Base-by-base conservation (phyloP, 2,888 invertebrate genomes). In the Thereva nobilitata region DNA sequence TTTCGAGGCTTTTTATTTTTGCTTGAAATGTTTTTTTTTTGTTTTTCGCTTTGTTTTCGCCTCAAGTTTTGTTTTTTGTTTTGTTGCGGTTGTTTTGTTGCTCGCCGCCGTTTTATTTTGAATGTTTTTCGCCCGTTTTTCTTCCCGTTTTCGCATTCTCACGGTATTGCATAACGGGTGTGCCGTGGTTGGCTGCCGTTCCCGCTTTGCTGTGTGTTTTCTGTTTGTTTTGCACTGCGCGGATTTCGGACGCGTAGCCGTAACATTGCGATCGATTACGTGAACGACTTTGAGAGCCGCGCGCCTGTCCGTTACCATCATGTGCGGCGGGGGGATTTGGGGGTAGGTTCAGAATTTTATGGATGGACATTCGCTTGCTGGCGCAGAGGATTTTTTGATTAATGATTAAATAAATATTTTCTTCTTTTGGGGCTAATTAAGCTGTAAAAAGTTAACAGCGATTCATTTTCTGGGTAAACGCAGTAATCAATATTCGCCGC, bases 111-210 rank as follows among this genome's bases (percentile, higher is more conserved):
- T 40, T 50, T 61, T 41, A 45, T 50, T 49, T 41, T 49, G 49
- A 23, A 40, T 38, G 38, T 61, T 61, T 61, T 37, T 12, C n/a
- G 5, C 23, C 23, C 23, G 23, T 23, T 23, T 23, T 50, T 61
- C 61, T 61, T 59, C 35, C 47, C 59, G 34, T 40, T 35, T 49
- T 61, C 50, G 50, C 61, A 61, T 61, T 61, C 61, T 61, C 50
- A 61, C 61, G 61, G 35, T 61, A 61, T 61, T 61, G 61, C 61
- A 61, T 61, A 61, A 61, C 44, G 23, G 40, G 23, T 23, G 23
- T 41, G 42, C 35, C 23, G 37, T 45, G 35, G 12, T 10, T 47
- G 10, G 47, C n/a, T 10, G n/a, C n/a, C 47, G 49, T 49, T 8
- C 8, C 7, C 49, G 49, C 12, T n/a, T 10, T 10, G 47, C 12